Conservation (phyloP, 2,113 vertebrate genomes). For the Petrocephalus microphthalmus region DNA sequence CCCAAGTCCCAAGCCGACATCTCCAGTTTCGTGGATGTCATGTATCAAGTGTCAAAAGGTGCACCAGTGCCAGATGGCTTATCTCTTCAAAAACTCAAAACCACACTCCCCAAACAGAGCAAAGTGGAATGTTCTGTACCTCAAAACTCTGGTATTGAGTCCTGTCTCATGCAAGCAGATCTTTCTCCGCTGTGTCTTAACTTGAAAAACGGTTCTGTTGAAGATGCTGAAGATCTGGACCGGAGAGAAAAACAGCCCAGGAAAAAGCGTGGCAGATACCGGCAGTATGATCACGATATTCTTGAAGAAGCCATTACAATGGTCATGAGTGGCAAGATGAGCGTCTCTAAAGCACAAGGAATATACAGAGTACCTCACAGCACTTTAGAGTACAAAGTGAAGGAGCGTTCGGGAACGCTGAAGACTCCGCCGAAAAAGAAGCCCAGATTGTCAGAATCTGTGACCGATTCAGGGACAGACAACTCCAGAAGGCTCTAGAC, state of each 20-base stretch:
- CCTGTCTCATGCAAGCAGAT: constrained; percentile 78
- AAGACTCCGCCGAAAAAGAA: constrained; percentile 99
- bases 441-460: constrained; percentile 76
- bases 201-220: constrained; percentile 77
- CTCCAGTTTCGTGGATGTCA: constrained; percentile 77
- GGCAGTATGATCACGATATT: constrained; percentile 95
- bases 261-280: constrained; percentile 95
- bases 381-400: constrained; percentile 99
- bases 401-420: constrained; percentile 94
- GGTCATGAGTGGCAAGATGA: constrained; percentile 98
- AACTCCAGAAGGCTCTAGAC: constrained; percentile 84
- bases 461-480: constrained; percentile 90
- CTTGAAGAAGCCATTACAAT: constrained; percentile 97
- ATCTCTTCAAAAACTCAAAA: constrained; percentile 83
- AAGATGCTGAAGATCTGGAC: constrained; percentile 81
- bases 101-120: constrained; percentile 82
- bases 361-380: constrained; percentile 98
- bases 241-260: constrained; percentile 91
- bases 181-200: constrained; percentile 87
- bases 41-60: constrained; percentile 81
- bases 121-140: constrained; percentile 77
- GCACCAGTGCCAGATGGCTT: constrained; percentile 73
- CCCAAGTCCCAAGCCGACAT: constrained; percentile 75
- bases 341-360: constrained; percentile 98
- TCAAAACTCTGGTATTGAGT: constrained; percentile 74